Percentiles rank a stretch among this genome's conserved stretches.
These are phyloP conservation scores for Eurosta solidaginis DNA, from an alignment of 1,140 invertebrate species.

Conservation along the genomic window DNA sequence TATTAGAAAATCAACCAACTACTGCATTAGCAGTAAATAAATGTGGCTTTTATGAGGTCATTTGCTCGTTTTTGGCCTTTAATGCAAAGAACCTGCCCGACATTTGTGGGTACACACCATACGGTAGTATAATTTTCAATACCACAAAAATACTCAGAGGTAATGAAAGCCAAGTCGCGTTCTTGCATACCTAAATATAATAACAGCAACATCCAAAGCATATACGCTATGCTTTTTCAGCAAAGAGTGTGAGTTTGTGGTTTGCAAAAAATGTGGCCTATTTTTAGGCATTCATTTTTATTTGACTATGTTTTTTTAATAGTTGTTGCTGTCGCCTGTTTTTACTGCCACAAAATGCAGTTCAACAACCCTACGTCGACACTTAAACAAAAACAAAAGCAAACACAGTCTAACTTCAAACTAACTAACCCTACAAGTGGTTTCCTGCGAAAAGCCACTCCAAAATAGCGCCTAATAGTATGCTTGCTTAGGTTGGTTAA, in stretches of 20 bases:
- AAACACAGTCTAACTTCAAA: not conserved
- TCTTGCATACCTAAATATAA: too few relatives aligned
- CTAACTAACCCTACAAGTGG: not conserved
- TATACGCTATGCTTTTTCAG: not conserved
- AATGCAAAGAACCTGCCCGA: not conserved
- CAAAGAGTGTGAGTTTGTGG: not conserved
- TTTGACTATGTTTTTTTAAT: not conserved
- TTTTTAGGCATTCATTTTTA: not conserved
- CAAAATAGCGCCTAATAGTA: not conserved
- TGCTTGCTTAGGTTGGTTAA: too few relatives aligned
- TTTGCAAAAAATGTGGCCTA: not conserved
- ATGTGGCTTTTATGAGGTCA: constrained; percentile 27
- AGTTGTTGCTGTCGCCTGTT: not conserved
- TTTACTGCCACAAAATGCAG: not conserved
- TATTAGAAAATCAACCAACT: not conserved
- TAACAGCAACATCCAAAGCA: not conserved
- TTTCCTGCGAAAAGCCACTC: not conserved
- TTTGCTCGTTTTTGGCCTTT: constrained; percentile 22
- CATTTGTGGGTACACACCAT: constrained; percentile 5
- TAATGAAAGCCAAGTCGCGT: too few relatives aligned
- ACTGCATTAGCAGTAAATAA: constrained; percentile 12
- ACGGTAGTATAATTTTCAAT: not conserved
- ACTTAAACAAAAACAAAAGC: too few relatives aligned
- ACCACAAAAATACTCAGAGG: too few relatives aligned
- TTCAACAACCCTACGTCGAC: not conserved